These are phyloP conservation scores for Cliona cf. orientalis DNA, from an alignment of 37 sponge, comb jelly and placozoan species.

Conservation along the genomic window DNA sequence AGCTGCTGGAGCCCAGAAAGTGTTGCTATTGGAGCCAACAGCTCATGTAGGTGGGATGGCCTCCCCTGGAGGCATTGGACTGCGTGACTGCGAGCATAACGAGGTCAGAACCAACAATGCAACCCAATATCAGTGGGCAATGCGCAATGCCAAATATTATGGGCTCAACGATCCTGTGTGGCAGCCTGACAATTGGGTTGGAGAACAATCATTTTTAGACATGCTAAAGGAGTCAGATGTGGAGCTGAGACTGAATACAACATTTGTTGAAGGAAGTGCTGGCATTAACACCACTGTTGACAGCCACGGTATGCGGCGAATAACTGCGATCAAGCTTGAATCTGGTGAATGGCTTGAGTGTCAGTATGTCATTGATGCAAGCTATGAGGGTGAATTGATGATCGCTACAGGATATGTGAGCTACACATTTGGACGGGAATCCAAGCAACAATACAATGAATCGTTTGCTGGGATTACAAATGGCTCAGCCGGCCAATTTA, in stretches of 20 bases:
- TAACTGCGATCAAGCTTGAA: neutral
- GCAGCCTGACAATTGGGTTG: conserved; percentile 15
- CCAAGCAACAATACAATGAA: neutral
- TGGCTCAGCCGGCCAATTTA: neutral
- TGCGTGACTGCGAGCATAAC: neutral
- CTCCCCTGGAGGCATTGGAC: conserved; percentile 20
- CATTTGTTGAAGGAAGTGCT: neutral
- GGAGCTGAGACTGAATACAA: conserved; percentile 20
- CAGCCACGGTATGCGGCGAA: neutral
- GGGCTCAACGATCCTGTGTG: neutral
- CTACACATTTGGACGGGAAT: neutral
- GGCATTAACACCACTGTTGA: neutral
- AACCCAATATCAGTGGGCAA: conserved; percentile 10
- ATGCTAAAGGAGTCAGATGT: conserved; percentile 7
- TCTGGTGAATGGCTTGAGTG: neutral
- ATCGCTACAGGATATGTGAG: neutral
- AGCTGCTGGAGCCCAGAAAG: neutral
- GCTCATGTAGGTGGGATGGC: conserved; percentile 24
- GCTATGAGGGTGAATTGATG: neutral
- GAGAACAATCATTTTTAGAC: neutral
- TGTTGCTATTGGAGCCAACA: conserved; percentile 4
- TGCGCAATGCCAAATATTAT: conserved; percentile 13
- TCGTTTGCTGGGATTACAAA: neutral
- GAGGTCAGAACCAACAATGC: conserved; percentile 2
- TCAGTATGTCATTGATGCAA: neutral